Evolutionary conservation across 2,113 vertebrate species (phyloP).

Genomic region (Seriola dumerili): DNA sequence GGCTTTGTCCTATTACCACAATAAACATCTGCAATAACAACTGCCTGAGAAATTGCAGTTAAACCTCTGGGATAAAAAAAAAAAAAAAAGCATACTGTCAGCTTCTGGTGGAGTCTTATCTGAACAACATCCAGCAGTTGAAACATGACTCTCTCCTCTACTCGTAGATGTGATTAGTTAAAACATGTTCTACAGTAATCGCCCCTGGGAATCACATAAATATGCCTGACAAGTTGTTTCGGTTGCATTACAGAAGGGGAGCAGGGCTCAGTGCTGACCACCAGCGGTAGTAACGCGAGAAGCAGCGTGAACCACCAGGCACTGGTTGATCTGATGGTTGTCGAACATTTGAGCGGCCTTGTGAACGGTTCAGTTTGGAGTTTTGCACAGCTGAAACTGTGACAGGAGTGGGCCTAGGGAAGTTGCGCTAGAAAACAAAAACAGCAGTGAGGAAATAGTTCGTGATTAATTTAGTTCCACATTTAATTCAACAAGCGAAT

Average conservation of each 20-base stretch:
- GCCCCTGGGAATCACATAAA: constrained; percentile 56
- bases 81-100: constrained; percentile 7
- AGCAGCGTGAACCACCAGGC: constrained; percentile 27
- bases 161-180: constrained; percentile 62
- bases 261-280: constrained; percentile 74
- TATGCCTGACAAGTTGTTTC: constrained; percentile 48
- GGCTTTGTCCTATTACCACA: constrained; percentile 50
- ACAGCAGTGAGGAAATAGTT: neutral
- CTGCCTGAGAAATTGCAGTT: constrained; percentile 38
- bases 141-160: constrained; percentile 44
- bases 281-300: constrained; percentile 68
- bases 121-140: constrained; percentile 39
- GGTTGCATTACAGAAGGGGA: neutral
- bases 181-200: constrained; percentile 62
- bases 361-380: neutral
- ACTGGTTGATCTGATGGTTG: constrained; percentile 78
- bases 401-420: neutral
- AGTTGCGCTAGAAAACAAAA: neutral
- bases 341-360: constrained; percentile 15
- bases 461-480: too few relatives aligned
- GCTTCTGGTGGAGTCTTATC: constrained; percentile 31
- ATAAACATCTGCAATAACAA: constrained; percentile 57
- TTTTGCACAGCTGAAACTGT: neutral
- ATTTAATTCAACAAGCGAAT: neutral
- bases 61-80: constrained; percentile 13